phyloP scores from a whole-genome alignment of 2,113 vertebrate genomes.

The Oncorhynchus masou region DNA sequence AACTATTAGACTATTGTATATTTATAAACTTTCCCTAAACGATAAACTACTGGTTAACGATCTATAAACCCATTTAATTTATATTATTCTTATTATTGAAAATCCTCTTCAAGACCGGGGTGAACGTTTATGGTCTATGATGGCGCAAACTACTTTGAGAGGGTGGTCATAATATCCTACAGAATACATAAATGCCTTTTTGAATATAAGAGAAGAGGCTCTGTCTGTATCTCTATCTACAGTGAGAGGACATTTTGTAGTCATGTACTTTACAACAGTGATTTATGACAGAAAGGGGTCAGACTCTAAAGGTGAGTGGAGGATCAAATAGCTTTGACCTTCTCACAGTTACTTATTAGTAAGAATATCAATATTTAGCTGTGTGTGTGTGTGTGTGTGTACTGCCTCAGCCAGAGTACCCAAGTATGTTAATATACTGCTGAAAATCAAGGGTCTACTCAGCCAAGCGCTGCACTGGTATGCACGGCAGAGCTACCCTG shows the following conservation, averaged over 20 bases:
- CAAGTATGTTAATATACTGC: background rate
- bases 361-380: slow-evolving; percentile 40
- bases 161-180: background rate
- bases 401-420: background rate
- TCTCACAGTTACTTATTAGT: slow-evolving; percentile 58
- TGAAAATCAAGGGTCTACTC: slow-evolving; percentile 16
- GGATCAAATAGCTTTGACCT: slow-evolving; percentile 46
- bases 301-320: slow-evolving; percentile 11
- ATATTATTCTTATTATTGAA: too few species aligned
- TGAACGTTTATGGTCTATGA: too few species aligned
- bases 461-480: slow-evolving; percentile 1
- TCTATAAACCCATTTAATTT: too few species aligned
- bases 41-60: too few species aligned
- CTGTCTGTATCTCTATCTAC: background rate
- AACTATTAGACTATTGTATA: too few species aligned
- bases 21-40: too few species aligned
- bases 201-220: background rate
- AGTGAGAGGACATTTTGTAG: background rate
- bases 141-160: background rate
- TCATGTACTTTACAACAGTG: background rate
- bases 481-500: background rate
- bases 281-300: slow-evolving; percentile 11
- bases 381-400: background rate
- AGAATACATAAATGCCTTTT: background rate
- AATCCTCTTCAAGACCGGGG: too few species aligned